These are phyloP conservation scores for Ochlodes sylvanus DNA, from an alignment of 2,888 invertebrate species.

Conservation along the genomic window DNA sequence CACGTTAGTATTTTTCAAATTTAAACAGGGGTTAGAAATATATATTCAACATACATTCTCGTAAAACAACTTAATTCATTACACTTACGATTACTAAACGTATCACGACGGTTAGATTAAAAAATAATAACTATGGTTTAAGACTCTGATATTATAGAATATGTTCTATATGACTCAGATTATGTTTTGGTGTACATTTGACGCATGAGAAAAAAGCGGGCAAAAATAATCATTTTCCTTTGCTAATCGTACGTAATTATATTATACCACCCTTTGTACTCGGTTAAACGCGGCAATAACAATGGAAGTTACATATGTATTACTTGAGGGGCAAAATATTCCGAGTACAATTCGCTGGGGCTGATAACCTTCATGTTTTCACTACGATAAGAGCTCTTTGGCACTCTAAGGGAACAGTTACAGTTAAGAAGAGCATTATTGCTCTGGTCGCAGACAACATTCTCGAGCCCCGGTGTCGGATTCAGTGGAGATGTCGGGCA, in stretches of 20 bases:
- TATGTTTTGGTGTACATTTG: too few relatives aligned
- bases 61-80: too few relatives aligned
- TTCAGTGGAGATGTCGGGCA: slow-evolving; percentile 54
- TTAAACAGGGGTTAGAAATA: too few relatives aligned
- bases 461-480: slow-evolving; percentile 49
- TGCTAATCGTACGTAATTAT: slow-evolving; percentile 5
- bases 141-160: too few relatives aligned
- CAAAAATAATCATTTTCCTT: too few relatives aligned
- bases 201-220: too few relatives aligned
- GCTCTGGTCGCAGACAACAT: slow-evolving; percentile 56
- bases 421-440: slow-evolving; percentile 69
- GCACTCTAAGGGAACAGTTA: slow-evolving; percentile 56
- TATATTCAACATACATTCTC: too few relatives aligned
- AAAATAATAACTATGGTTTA: too few relatives aligned
- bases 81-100: too few relatives aligned
- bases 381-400: slow-evolving; percentile 45
- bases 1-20: too few relatives aligned
- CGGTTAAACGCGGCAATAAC: slow-evolving; percentile 25
- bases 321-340: slow-evolving; percentile 37
- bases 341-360: slow-evolving; percentile 40
- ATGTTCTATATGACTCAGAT: too few relatives aligned
- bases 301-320: slow-evolving; percentile 30
- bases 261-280: slow-evolving; percentile 18
- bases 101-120: too few relatives aligned
- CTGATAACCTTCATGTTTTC: slow-evolving; percentile 49